Conservation (phyloP, 2,888 invertebrate genomes). For the Drosophila trichaetosa region DNA sequence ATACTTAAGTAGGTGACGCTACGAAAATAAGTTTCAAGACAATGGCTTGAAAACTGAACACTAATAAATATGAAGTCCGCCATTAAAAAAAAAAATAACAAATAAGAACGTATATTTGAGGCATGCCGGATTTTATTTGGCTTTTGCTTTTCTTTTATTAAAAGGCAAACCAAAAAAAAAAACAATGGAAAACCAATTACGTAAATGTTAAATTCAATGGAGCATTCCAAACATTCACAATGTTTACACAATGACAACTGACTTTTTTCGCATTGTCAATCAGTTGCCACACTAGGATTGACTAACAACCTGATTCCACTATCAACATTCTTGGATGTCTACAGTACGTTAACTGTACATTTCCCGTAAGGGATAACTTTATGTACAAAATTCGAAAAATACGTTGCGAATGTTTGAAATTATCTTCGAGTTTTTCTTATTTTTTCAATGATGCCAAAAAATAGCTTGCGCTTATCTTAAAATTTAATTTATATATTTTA, state of each 20-base stretch:
- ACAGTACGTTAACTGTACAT: neutral
- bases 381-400: neutral
- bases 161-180: neutral
- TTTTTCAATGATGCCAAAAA: no score
- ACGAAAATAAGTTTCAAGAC: neutral
- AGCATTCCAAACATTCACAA: neutral
- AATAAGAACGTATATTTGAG: neutral
- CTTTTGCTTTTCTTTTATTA: neutral
- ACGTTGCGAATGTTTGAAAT: neutral
- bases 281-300: neutral
- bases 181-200: neutral
- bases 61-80: neutral
- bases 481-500: neutral
- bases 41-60: neutral
- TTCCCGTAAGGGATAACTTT: neutral
- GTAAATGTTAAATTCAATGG: neutral
- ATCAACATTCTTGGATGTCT: neutral
- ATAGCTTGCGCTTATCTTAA: no score
- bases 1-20: neutral
- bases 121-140: neutral
- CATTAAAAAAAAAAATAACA: neutral
- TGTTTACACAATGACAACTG: slow-evolving; percentile 2
- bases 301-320: neutral
- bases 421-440: neutral
- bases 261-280: slow-evolving; percentile 1